phyloP scores from a whole-genome alignment of 2,113 vertebrate species.

The Emydura subglobosa region DNA sequence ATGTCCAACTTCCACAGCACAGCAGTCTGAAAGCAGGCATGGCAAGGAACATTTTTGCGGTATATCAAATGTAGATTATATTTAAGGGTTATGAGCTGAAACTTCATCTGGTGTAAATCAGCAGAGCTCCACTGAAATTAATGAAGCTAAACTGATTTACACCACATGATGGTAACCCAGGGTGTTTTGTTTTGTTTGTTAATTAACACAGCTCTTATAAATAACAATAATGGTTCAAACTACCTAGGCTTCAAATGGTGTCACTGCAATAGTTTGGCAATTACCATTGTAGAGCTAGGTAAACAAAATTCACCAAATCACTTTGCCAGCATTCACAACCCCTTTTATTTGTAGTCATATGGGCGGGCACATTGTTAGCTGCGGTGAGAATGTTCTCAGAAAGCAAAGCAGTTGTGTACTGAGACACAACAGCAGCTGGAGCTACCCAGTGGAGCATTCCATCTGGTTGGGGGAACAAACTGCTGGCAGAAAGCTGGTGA shows the following conservation, averaged over 20 bases:
- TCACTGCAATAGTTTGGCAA: background rate
- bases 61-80: accelerated
- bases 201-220: background rate
- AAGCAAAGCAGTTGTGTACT: background rate
- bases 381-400: background rate
- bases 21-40: background rate
- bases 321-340: constrained; percentile 12
- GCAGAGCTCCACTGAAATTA: background rate
- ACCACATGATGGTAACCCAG: background rate
- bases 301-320: background rate
- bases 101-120: accelerated
- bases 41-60: background rate
- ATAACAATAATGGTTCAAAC: background rate
- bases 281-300: accelerated
- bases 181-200: background rate
- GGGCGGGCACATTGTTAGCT: constrained; percentile 19
- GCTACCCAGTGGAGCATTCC: background rate
- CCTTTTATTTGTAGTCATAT: constrained; percentile 44
- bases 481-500: background rate
- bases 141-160: background rate
- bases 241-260: background rate
- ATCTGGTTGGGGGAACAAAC: background rate
- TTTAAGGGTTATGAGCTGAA: background rate
- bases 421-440: background rate
- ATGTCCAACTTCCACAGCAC: background rate